A percentile compares a stretch with the other conserved stretches of the same genome.
Evolutionary conservation across 2,888 invertebrate species (phyloP).

Genomic region (Pollenia labialis): DNA sequence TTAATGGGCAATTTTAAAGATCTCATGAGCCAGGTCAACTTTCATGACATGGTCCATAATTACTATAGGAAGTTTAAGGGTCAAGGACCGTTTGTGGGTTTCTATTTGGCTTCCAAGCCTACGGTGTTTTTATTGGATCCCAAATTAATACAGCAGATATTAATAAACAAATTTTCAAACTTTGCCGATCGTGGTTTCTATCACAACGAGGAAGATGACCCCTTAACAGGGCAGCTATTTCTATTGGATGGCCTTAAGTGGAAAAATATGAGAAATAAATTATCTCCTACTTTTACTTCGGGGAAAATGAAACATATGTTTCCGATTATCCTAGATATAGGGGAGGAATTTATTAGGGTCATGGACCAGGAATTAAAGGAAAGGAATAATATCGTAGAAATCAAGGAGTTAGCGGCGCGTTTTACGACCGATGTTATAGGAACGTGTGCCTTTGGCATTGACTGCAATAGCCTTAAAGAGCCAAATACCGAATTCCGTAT

Average conservation of each 20-base stretch:
- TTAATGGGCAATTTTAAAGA: constrained; percentile 56
- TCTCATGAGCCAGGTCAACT: constrained; percentile 45
- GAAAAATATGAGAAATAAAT: constrained; percentile 83
- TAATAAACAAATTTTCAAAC: constrained; percentile 80
- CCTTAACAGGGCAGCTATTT: constrained; percentile 81
- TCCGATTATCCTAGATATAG: constrained; percentile 76
- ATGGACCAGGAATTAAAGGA: constrained; percentile 68
- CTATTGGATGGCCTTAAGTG: constrained; percentile 82
- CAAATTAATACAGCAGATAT: constrained; percentile 76
- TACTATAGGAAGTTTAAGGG: constrained; percentile 65
- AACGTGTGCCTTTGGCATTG: constrained; percentile 84
- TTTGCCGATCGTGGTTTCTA: constrained; percentile 82
- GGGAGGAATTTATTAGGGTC: constrained; percentile 73
- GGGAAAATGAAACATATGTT: constrained; percentile 83
- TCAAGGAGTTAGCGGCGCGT: constrained; percentile 83
- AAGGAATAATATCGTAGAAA: constrained; percentile 80
- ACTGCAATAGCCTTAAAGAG: constrained; percentile 83
- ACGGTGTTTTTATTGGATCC: constrained; percentile 77
- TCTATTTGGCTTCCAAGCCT: constrained; percentile 78
- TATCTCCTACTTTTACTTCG: constrained; percentile 82
- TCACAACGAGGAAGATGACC: constrained; percentile 81
- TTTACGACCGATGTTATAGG: constrained; percentile 85
- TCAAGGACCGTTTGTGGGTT: constrained; percentile 76
- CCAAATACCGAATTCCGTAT: constrained; percentile 82
- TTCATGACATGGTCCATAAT: constrained; percentile 72